phyloP scores from a whole-genome alignment of 2,113 vertebrate genomes.

The Numida meleagris region DNA sequence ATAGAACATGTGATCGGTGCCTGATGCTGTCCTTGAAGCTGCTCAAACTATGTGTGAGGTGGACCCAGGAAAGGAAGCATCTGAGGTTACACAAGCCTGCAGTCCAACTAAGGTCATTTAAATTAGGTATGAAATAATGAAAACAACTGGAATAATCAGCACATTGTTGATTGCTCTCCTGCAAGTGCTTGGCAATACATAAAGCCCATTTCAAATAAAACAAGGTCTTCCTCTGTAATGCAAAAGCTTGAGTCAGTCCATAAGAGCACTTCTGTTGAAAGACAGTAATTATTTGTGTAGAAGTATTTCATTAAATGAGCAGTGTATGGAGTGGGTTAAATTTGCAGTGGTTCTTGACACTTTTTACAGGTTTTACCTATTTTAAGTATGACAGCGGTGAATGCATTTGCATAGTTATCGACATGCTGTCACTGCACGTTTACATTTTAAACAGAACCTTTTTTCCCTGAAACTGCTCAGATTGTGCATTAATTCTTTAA shows the following conservation, averaged over 20 bases:
- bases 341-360: background rate
- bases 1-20: background rate
- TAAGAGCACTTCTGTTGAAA: background rate
- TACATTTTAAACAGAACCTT: background rate
- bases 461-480: background rate
- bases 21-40: background rate
- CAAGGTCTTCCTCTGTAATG: background rate
- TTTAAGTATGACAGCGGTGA: background rate
- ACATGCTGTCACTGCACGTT: background rate
- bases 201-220: background rate
- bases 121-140: background rate
- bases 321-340: background rate
- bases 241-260: background rate
- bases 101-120: background rate
- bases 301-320: background rate
- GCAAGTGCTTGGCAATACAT: background rate
- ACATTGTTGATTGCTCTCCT: background rate
- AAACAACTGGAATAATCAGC: background rate
- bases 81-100: background rate
- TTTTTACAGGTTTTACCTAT: background rate
- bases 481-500: background rate
- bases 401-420: background rate
- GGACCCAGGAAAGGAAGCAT: background rate
- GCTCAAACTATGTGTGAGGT: accelerated
- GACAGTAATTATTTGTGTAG: background rate